Evolutionary conservation across 2,888 invertebrate species (phyloP), one percentile per base, ranked within the genome.

Genomic region (Cataglyphis albicans): DNA sequence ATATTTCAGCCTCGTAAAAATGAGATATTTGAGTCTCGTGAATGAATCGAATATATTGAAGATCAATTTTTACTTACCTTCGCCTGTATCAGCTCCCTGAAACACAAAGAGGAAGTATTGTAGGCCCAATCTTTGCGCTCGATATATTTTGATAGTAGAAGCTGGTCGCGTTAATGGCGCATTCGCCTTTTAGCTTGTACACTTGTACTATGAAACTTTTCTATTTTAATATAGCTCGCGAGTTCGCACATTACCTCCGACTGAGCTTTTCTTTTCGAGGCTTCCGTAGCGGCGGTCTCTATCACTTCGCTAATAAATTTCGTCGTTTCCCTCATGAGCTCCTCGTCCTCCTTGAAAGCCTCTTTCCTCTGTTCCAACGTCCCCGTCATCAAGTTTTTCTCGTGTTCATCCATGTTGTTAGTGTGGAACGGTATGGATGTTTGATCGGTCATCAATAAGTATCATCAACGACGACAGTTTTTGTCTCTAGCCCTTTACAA

Each of bases 261-360:
- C 35, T 91, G 90, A 48, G 88, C 83, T 86, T 92, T 94, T 87
- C 95, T 92, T 82, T 92, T 94, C 2, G 93, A 91, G 21, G 95
- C 95, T 86, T 95, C 95, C 55, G 93, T 92, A 65, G 95, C 93
- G 12, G 95, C 95, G 41, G 93, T 94, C 86, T 95, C 95, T 86
- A 95, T 95, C 80, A 95, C 94, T 81, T 95, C 95, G 84, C 94
- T 93, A 4, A 95, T 95, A 89, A 95, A 95, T 87, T 94, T 95
- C 44, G 93, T 94, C 1, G 95, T 95, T 88, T 95, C 95, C 87
- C 93, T 94, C 93, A 95, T 95, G 10, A 95, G 93, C 83, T 95
- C 94, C 38, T 95, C 95, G 84, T 95, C 95, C 44, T 93, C 92
- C 83, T 93, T 93, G 83, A 95, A 95, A 15, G 93, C 94, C 65